Evolutionary conservation across 2,888 invertebrate genomes (phyloP), one percentile per base, ranked within the genome.

Genomic region (Drosophila barbarae): DNA sequence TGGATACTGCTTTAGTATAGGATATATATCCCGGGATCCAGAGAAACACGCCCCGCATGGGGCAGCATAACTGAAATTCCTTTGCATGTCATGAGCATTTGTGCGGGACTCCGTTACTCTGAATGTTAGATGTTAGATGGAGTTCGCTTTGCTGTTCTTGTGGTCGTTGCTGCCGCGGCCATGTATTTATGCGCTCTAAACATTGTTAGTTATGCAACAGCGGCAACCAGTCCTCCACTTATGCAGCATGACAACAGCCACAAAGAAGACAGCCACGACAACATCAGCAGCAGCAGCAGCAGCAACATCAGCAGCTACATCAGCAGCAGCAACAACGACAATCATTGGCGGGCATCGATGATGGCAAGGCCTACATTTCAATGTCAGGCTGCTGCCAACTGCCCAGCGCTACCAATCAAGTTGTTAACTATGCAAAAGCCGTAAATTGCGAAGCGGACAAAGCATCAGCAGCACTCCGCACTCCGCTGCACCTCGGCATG

Each of bases 281-380:
- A 75, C 69, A 77, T 71, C 42, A 58, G 49, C 53, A 57, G 54
- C 60, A 64, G 58, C 75, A 18, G 18, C 18, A 53, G 32, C 32
- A 13, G 63, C 49, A 21, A 38, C 52, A 54, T 35, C 30, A 30
- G 30, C 30, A 30, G 30, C 30, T 26, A 15, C 35, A 36, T n/a
- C 47, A 67, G 21, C 21, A 44, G 35, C 63, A 26, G 30, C 54
- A 64, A 32, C 46, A 47, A 56, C 72, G 71, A 77, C 85, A 79
- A 79, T 85, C 78, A 79, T 79, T 85, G 78, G 85, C 78, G 86
- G 84, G 78, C 85, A 83, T 80, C 80, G 81, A 84, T 80, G 60
- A 60, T 54, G 68, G 69, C 61, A 68, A 81, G 84, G 81, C 84
- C 80, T 78, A 80, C 84, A 84, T 80, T 80, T 80, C 84, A 80